Percentiles rank a stretch among this genome's conserved stretches.
Conservation (phyloP, 2,113 vertebrate species). For the Pseudorasbora parva region DNA sequence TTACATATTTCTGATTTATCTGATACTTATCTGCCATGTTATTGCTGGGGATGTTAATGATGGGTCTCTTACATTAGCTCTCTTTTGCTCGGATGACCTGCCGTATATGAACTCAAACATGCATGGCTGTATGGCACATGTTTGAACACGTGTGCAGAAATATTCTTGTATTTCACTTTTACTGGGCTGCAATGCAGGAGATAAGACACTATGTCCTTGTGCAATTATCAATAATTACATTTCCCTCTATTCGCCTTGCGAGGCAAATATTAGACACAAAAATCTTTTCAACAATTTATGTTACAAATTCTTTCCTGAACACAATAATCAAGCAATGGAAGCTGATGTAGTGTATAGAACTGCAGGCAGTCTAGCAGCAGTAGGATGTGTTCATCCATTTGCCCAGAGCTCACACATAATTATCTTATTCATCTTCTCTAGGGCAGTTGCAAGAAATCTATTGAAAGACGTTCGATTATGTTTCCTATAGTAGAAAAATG, state of each 20-base stretch:
- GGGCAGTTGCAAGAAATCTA: slow-evolving; percentile 13
- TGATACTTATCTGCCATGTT: slow-evolving; percentile 38
- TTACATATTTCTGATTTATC: slow-evolving; percentile 56
- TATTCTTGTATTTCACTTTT: slow-evolving; percentile 40
- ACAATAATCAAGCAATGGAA: slow-evolving; percentile 36
- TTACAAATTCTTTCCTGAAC: slow-evolving; percentile 30
- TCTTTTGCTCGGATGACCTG: slow-evolving; percentile 18
- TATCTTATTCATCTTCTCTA: slow-evolving; percentile 34
- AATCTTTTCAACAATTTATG: slow-evolving; percentile 33
- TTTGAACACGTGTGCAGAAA: background rate
- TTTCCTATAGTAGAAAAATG: slow-evolving; percentile 11
- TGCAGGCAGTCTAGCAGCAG: slow-evolving; percentile 10
- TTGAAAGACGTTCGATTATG: slow-evolving; percentile 11
- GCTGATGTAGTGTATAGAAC: slow-evolving; percentile 1
- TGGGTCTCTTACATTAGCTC: slow-evolving; percentile 35
- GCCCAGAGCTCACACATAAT: slow-evolving; percentile 25
- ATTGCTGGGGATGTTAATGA: slow-evolving; percentile 27
- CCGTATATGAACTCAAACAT: slow-evolving; percentile 36
- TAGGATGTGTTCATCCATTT: slow-evolving; percentile 29
- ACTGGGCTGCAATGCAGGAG: slow-evolving; percentile 48
- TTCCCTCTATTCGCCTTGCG: slow-evolving; percentile 45
- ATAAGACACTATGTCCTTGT: slow-evolving; percentile 29
- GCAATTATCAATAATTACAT: slow-evolving; percentile 53
- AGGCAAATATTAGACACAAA: slow-evolving; percentile 38
- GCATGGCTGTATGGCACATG: slow-evolving; percentile 44